phyloP scores from a whole-genome alignment of 1,140 invertebrate genomes.

The Aleiodes sp. region DNA sequence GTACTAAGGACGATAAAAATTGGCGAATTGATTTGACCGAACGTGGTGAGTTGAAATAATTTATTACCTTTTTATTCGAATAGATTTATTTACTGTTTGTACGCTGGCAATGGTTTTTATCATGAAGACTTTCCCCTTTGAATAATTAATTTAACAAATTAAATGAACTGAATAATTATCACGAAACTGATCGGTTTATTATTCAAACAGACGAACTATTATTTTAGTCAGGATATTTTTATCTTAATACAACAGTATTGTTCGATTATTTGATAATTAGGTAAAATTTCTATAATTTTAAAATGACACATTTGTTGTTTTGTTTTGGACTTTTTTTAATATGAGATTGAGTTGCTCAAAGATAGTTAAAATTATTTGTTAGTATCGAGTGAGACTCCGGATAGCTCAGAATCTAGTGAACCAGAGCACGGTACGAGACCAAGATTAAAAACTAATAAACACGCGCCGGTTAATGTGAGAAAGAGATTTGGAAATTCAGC shows the following conservation, averaged over 20 bases:
- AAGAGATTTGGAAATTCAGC: constrained; percentile 60
- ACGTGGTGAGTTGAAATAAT: constrained; percentile 57
- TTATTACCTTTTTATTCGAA: too few relatives aligned
- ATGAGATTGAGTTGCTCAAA: neutral
- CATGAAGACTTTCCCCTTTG: too few relatives aligned
- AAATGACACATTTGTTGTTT: too few relatives aligned
- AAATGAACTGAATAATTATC: too few relatives aligned
- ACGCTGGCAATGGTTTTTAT: too few relatives aligned
- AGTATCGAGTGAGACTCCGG: constrained; percentile 64
- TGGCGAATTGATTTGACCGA: constrained; percentile 59
- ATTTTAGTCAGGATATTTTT: too few relatives aligned
- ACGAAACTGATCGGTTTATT: too few relatives aligned
- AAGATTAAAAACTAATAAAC: constrained; percentile 57
- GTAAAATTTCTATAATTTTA: neutral
- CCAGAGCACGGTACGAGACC: constrained; percentile 55
- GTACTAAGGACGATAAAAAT: constrained; percentile 60
- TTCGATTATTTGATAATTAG: neutral
- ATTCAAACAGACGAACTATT: too few relatives aligned
- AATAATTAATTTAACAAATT: too few relatives aligned
- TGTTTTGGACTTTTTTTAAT: neutral
- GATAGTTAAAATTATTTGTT: constrained; percentile 25
- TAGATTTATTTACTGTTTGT: too few relatives aligned
- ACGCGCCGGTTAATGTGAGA: constrained; percentile 54
- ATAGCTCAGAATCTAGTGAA: constrained; percentile 62
- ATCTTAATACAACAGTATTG: too few relatives aligned